Conservation (phyloP, 2,888 invertebrate species). For the Aphodius sticticus region DNA sequence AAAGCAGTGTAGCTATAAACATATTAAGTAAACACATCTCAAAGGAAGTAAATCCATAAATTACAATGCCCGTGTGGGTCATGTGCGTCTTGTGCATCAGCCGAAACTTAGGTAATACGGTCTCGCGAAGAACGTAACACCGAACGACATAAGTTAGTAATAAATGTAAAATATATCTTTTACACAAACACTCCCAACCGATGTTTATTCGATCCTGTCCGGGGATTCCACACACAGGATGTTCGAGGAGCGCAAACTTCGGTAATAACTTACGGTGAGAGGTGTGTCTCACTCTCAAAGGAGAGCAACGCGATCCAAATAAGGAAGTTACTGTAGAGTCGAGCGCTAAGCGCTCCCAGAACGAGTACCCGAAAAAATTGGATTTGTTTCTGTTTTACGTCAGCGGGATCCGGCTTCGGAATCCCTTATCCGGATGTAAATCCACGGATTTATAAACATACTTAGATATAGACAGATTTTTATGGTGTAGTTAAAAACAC, state of each 20-base stretch:
- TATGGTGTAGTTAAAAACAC: conserved; percentile 44
- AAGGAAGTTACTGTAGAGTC: conserved; percentile 33
- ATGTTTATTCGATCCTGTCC: conserved; percentile 24
- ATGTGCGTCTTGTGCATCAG: neutral
- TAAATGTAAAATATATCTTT: conserved; percentile 23
- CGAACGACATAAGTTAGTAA: conserved; percentile 16
- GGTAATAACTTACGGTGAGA: conserved; percentile 21
- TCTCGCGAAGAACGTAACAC: conserved; percentile 11
- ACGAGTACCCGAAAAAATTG: conserved; percentile 30
- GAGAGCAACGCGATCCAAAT: conserved; percentile 13
- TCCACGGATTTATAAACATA: conserved; percentile 44
- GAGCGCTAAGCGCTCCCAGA: conserved; percentile 28
- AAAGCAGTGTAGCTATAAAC: neutral
- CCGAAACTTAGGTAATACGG: conserved; percentile 10
- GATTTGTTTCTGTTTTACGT: conserved; percentile 39
- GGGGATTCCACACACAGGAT: conserved; percentile 15
- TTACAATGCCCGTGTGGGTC: neutral
- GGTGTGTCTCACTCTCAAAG: conserved; percentile 13
- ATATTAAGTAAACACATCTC: neutral
- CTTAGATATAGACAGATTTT: conserved; percentile 43
- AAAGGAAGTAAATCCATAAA: neutral
- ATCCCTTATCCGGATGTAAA: conserved; percentile 40
- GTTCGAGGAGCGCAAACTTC: conserved; percentile 17
- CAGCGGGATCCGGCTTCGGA: conserved; percentile 23
- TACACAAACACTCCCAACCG: conserved; percentile 20